Conservation (phyloP, 2,888 invertebrate genomes). For the Caradrina kadenii region DNA sequence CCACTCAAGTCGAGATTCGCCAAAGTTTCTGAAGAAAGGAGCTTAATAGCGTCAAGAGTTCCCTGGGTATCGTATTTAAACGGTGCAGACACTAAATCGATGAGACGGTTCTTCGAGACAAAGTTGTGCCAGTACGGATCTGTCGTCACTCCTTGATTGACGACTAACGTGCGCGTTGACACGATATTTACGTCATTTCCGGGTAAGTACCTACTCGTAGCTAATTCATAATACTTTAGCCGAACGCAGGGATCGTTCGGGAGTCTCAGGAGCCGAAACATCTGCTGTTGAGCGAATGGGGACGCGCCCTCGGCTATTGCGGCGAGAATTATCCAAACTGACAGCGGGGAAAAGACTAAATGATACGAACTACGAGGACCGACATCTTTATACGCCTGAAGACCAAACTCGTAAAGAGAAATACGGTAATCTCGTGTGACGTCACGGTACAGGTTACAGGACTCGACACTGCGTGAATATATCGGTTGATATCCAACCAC, state of each 20-base stretch:
- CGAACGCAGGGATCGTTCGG: conserved; percentile 31
- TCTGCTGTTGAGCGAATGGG: conserved; percentile 19
- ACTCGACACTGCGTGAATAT: conserved; percentile 24
- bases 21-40: conserved; percentile 19
- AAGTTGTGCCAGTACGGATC: conserved; percentile 34
- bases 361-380: conserved; percentile 13
- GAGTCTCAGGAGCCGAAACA: conserved; percentile 35
- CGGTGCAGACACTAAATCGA: conserved; percentile 32
- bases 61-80: conserved; percentile 20
- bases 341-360: conserved; percentile 25
- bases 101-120: conserved; percentile 27
- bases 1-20: conserved; percentile 40
- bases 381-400: background rate
- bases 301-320: conserved; percentile 28
- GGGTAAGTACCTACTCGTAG: conserved; percentile 20
- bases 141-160: conserved; percentile 28
- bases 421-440: conserved; percentile 25
- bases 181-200: conserved; percentile 25
- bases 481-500: conserved; percentile 32
- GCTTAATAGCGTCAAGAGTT: conserved; percentile 36
- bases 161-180: conserved; percentile 14
- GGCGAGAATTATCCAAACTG: conserved; percentile 38
- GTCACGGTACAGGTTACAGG: conserved; percentile 25
- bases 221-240: conserved; percentile 37
- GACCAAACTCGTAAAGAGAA: conserved; percentile 21